Evolutionary conservation across 2,888 invertebrate species (phyloP), one percentile per base, ranked within the genome.

Genomic region (Caenorhabditis parvicauda): DNA sequence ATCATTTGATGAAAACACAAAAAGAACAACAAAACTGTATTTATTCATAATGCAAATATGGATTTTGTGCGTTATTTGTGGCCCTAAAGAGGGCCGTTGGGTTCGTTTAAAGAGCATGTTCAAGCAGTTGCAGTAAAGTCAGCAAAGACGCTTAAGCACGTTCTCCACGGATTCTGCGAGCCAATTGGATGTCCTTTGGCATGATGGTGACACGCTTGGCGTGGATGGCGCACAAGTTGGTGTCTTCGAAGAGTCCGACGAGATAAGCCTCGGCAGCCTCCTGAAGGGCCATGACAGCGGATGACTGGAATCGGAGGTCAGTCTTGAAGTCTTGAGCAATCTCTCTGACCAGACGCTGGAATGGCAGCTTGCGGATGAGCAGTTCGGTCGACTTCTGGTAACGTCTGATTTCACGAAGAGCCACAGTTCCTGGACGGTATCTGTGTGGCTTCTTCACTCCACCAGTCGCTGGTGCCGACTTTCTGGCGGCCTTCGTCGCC

Each of bases 201-300:
- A 93, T 93, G 85, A 94, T 94, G 70, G 93, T 94, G 54, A 94
- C 93, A 81, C 93, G 89, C 85, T 93, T 93, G 77, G 93, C 93
- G 82, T 94, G 94, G 83, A 94, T 93, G 50, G 93, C 93, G 86
- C 92, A 93, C 87, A 94, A 87, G 85, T 94, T 94, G 74, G 94
- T 94, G 86, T 94, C 93, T 87, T 94, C 93, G 84, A 94, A 94
- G 58, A 94, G 86, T 71, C 93, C 93, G 55, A 93, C 92, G 72
- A 93, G 85, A 83, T 91, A 92, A n/a, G n/a, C n/a, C n/a, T n/a
- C n/a, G 77, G 89, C 59, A 29, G 72, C 58, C 57, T 92, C 92
- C 86, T 89, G 89, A 67, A 92, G 86, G 70, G 92, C 92, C 62
- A 91, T 91, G 81, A 93, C 91, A 67, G 93, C 92, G 44, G 92